These are phyloP conservation scores for Sphecodes monilicornis DNA, from an alignment of 2,888 invertebrate genomes.

Conservation along the genomic window DNA sequence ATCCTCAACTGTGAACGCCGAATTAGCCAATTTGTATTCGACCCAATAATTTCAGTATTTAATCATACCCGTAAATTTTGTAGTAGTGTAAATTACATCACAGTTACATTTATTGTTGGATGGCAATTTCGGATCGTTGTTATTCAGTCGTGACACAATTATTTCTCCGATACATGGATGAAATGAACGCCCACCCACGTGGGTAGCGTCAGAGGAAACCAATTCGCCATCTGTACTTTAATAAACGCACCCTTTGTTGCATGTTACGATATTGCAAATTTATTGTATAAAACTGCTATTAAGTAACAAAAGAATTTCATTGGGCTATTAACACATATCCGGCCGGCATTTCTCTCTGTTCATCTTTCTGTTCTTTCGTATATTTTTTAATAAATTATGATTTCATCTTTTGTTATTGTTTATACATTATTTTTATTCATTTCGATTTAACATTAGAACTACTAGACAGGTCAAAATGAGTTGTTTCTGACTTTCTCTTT, in stretches of 20 bases:
- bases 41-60: not conserved
- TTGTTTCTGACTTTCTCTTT: no score
- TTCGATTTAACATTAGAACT: no score
- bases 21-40: not conserved
- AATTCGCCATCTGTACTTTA: not conserved
- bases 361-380: no score
- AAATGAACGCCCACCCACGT: not conserved
- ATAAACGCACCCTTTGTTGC: not conserved
- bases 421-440: no score
- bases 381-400: no score
- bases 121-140: not conserved
- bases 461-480: no score
- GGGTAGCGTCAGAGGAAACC: not conserved
- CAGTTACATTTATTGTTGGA: not conserved
- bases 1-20: not conserved
- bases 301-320: not conserved
- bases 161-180: not conserved
- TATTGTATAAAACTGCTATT: not conserved
- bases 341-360: no score
- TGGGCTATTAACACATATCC: not conserved
- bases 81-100: not conserved
- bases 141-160: not conserved
- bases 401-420: no score
- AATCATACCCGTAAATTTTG: not conserved
- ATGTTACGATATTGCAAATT: not conserved